Evolutionary conservation across 2,113 vertebrate species (phyloP), one percentile per base, ranked within the genome.

Genomic region (Saguinus midas): DNA sequence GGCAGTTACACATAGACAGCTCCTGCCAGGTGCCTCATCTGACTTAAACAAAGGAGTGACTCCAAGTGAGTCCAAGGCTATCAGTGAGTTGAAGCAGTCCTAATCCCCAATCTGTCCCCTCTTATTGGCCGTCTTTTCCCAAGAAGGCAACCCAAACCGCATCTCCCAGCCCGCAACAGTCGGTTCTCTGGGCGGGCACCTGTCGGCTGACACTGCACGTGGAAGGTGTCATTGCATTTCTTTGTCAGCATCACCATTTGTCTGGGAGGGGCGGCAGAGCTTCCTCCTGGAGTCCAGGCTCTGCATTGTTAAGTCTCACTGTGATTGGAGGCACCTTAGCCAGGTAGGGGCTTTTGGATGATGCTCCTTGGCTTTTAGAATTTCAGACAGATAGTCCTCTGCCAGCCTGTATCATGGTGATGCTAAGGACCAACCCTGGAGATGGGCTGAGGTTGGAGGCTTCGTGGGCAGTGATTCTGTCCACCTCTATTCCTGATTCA

Each of bases 81-180:
- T 9, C 20, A 32, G 40, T 1, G 68, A 40, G 48, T 13, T 27
- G 9, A 35, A 78, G 23, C 18, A 16, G 4, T 55, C 29, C 76
- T 12, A 40, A 25, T 2, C n/a, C 25, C 29, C 37, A 3, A 50
- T 10, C 57, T 6, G 35, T 58, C 23, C 1, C 50, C 50, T 58
- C 66, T 43, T 57, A n/a, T 35, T 25, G 57, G 50, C 70, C 17
- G 48, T 10, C 64, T 50, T 6, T 0, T 35, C 48, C 66, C 3
- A 0, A 7, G 4, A 2, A 58, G 64, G 45, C 0, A 6, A 5
- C 66, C 5, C 32, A 8, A 27, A 21, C 43, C 20, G 66, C 27
- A 1, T 4, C 20, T 16, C 50, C 10, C 18, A 3, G 58, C 3
- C 14, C n/a, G 32, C 8, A 1, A 0, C 1, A 0, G 27, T 11